These are phyloP conservation scores for Neotragus moschatus DNA, from an alignment of 2,113 vertebrate genomes.

Conservation along the genomic window DNA sequence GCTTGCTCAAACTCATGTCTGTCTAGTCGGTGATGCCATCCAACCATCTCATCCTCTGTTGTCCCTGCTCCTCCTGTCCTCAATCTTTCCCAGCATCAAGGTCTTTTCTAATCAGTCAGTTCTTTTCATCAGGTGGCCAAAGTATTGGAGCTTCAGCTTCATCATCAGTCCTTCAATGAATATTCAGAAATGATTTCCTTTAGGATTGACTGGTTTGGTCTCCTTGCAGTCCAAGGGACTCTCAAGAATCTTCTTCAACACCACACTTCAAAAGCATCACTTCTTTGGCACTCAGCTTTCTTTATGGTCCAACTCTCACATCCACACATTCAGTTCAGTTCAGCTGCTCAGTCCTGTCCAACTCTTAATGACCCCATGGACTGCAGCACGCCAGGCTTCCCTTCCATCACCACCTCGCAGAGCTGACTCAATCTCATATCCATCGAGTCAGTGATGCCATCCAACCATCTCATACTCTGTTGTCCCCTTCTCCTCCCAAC, in stretches of 20 bases:
- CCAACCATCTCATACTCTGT: not conserved
- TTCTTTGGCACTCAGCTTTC: not conserved
- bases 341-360: not conserved
- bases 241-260: not conserved
- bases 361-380: not conserved
- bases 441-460: not conserved
- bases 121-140: not conserved
- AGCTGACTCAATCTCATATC: not conserved
- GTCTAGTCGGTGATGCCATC: not conserved
- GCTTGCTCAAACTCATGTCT: not conserved
- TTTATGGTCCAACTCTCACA: not conserved
- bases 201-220: not conserved
- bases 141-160: not conserved
- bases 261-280: not conserved
- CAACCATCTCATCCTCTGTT: not conserved
- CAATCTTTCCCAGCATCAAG: not conserved
- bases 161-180: not conserved
- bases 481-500: fast-evolving
- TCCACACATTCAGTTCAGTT: not conserved
- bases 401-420: not conserved
- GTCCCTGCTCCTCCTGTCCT: not conserved
- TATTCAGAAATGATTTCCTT: not conserved
- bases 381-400: not conserved
- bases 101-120: not conserved
- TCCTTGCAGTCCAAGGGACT: not conserved